Base-by-base conservation (phyloP, 1,140 invertebrate species). In the Bombus soroeensis region DNA sequence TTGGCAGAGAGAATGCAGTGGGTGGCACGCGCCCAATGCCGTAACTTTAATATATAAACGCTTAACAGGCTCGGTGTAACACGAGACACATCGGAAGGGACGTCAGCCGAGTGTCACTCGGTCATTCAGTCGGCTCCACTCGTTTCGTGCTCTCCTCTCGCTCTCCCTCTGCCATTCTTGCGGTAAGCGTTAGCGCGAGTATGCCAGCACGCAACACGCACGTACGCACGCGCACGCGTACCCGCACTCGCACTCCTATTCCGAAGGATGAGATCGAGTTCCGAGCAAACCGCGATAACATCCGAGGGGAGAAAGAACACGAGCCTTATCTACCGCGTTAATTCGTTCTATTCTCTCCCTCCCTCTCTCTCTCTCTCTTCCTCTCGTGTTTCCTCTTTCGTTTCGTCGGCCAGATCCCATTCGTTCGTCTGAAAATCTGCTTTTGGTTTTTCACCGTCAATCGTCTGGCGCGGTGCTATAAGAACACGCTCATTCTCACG, bases 71-170 rank as follows among this genome's bases (percentile, higher is more conserved):
- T 90, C 83, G 88, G 87, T 91, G 94, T 94, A 94, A 95, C 93
- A 93, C 92, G 92, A 94, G 94, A 94, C 94, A 93, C 90, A 93
- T 94, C 94, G 94, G 94, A 95, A 95, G 91, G 92, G 93, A 93
- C 94, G 92, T 94, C 92, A 93, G 88, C 91, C 92, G 92, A 93
- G 93, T 94, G 94, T 94, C 93, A 94, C 92, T 94, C 92, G 92
- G 92, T 94, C 92, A 93, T 92, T 94, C 92, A 92, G 89, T 88
- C 91, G 89, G 82, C 85, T 88, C 83, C 70, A 25, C 82, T 90
- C 83, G 75, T 81, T 87, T 79, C 75, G 81, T 78, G 77, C 78
- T 57, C 41, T 71, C 25, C 41, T 59, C 75, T 22, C 34, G 13
- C n/a, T 59, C 71, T 74, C 59, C n/a, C 64, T 83, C 71, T n/a